A percentile compares a stretch with the other conserved stretches of the same genome.
Conservation (phyloP, 2,888 invertebrate species). For the Camptogramma bilineatum region DNA sequence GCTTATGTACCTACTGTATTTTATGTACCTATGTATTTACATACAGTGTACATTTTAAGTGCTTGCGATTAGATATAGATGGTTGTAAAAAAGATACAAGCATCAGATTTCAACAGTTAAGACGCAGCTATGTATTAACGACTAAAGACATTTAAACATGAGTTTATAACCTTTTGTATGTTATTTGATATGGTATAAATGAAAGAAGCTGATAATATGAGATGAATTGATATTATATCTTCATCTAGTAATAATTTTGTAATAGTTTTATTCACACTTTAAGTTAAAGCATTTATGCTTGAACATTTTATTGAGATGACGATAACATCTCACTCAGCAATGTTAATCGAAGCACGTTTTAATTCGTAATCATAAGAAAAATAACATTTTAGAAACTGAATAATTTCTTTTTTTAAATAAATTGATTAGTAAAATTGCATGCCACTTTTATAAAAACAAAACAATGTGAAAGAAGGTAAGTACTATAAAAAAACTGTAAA, state of each 20-base stretch:
- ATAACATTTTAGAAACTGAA: too few species aligned
- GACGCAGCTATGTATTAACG: neutral
- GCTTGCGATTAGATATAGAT: slow-evolving; percentile 1
- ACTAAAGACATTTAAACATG: neutral
- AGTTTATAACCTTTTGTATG: slow-evolving; percentile 4
- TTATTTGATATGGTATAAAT: neutral
- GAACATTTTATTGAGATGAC: neutral
- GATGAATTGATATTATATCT: neutral
- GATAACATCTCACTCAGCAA: neutral
- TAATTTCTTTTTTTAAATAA: too few species aligned
- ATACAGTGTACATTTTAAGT: neutral
- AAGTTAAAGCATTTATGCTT: neutral
- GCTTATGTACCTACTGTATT: too few species aligned
- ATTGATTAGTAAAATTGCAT: too few species aligned
- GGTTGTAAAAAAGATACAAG: neutral
- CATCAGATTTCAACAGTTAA: slow-evolving; percentile 3
- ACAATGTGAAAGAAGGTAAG: too few species aligned
- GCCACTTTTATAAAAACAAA: too few species aligned
- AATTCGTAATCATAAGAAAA: too few species aligned
- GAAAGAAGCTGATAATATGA: neutral
- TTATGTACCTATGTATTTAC: too few species aligned
- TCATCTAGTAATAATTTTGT: neutral
- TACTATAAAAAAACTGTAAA: too few species aligned
- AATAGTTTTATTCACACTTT: neutral
- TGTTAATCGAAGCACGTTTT: too few species aligned